Evolutionary conservation across 2,113 vertebrate genomes (phyloP).

Genomic region (Delphinapterus leucas): DNA sequence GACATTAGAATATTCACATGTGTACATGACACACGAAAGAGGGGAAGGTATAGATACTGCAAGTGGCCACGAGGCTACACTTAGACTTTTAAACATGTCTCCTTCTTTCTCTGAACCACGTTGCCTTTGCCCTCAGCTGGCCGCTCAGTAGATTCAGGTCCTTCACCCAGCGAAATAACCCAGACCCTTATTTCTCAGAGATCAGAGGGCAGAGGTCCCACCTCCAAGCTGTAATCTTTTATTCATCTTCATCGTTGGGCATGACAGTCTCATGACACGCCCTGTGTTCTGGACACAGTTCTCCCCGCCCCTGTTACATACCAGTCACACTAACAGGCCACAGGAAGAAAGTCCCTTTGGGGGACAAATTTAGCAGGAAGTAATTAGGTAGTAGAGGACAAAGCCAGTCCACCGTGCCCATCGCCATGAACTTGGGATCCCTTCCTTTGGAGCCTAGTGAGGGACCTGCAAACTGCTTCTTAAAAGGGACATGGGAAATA

Average conservation of each 20-base stretch:
- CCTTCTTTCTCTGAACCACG: background rate
- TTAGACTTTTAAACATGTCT: background rate
- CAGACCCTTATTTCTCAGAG: background rate
- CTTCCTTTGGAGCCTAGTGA: background rate
- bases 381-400: background rate
- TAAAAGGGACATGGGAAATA: background rate
- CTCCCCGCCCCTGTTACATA: too few relatives aligned
- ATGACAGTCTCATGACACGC: background rate
- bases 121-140: background rate
- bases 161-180: background rate
- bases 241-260: background rate
- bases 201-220: background rate
- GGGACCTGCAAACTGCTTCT: background rate
- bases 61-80: background rate
- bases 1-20: background rate
- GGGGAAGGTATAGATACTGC: background rate
- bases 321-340: background rate
- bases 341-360: background rate
- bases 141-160: background rate
- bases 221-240: background rate
- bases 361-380: background rate
- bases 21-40: background rate
- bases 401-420: background rate
- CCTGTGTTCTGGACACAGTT: background rate
- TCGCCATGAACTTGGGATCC: background rate